Percentiles rank a stretch among this genome's conserved stretches.
Conservation (phyloP, 2,113 vertebrate genomes). For the Rhinogobius similis region DNA sequence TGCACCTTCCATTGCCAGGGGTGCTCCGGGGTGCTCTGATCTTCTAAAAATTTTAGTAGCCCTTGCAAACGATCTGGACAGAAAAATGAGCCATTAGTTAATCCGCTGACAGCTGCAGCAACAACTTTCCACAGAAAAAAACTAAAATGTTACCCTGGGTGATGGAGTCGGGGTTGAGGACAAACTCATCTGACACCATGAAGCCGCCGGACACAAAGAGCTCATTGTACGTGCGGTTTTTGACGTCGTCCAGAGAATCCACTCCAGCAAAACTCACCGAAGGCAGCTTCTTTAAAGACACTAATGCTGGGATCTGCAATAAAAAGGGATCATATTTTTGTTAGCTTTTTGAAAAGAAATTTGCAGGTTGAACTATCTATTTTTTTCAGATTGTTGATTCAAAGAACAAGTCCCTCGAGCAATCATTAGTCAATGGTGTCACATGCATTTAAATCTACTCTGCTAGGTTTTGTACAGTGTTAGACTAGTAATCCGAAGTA, state of each 20-base stretch:
- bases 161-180: conserved; percentile 88
- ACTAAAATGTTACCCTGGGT: conserved; percentile 78
- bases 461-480: no score
- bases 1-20: conserved; percentile 98
- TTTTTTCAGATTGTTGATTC: background rate
- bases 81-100: background rate
- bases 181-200: conserved; percentile 92
- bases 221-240: conserved; percentile 94
- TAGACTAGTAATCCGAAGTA: no score
- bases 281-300: conserved; percentile 88
- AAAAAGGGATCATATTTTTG: background rate
- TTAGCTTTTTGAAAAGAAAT: background rate
- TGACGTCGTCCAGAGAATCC: conserved; percentile 92
- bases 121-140: background rate
- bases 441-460: background rate
- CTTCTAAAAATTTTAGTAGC: conserved; percentile 88
- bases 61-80: conserved; percentile 84
- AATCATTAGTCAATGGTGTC: no score
- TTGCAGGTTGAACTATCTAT: background rate
- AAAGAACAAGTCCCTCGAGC: background rate
- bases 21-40: conserved; percentile 85
- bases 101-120: background rate
- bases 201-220: conserved; percentile 94
- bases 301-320: conserved; percentile 88
- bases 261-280: conserved; percentile 98